Conservation (phyloP, 2,888 invertebrate genomes). For the Tillus elongatus region DNA sequence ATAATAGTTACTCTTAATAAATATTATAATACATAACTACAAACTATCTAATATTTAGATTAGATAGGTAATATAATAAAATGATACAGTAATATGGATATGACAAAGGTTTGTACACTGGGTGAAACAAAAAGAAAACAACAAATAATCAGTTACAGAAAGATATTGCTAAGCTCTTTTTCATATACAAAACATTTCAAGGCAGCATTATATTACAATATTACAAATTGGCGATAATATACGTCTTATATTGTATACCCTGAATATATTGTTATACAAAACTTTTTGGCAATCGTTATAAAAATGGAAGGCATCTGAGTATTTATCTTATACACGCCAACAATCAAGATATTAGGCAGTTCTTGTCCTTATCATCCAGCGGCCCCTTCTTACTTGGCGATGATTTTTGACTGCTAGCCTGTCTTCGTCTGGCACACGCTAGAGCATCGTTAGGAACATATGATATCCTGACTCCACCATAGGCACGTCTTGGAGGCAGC, state of each 20-base stretch:
- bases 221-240: constrained; percentile 12
- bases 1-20: constrained; percentile 27
- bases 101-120: too few species aligned
- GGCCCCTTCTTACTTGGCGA: constrained; percentile 35
- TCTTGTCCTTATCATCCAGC: constrained; percentile 60
- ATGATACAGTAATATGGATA: too few species aligned
- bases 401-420: constrained; percentile 42
- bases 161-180: too few species aligned
- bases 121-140: too few species aligned
- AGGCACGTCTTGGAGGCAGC: constrained; percentile 71
- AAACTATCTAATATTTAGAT: constrained; percentile 22
- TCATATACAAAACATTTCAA: too few species aligned
- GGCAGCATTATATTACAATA: too few species aligned
- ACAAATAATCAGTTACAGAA: too few species aligned
- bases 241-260: constrained; percentile 21
- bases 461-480: constrained; percentile 81
- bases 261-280: constrained; percentile 24
- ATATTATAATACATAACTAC: constrained; percentile 27
- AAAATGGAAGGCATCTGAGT: constrained; percentile 18
- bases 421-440: constrained; percentile 67
- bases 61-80: constrained; percentile 20
- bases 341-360: constrained; percentile 79
- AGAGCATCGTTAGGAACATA: constrained; percentile 90
- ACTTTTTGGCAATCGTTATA: constrained; percentile 24
- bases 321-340: constrained; percentile 10